phyloP scores from a whole-genome alignment of 2,888 invertebrate genomes.

The Lutraria lutraria region DNA sequence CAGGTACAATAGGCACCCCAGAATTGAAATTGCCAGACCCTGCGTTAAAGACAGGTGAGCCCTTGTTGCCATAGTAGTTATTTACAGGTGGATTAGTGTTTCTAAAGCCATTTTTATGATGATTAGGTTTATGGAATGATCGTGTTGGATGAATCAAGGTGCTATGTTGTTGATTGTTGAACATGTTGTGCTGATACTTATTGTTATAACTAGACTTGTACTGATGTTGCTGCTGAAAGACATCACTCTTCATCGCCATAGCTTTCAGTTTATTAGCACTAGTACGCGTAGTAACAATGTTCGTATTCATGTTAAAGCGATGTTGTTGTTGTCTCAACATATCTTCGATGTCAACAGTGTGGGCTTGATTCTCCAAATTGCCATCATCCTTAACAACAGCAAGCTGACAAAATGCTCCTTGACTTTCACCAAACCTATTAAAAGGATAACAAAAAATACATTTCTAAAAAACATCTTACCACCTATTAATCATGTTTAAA shows the following conservation, averaged over 20 bases:
- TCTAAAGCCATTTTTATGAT: conserved; percentile 36
- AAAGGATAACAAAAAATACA: background rate
- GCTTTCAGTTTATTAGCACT: conserved; percentile 69
- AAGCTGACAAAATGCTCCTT: conserved; percentile 80
- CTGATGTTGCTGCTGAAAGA: conserved; percentile 61
- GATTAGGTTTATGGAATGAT: conserved; percentile 68
- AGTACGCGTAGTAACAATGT: conserved; percentile 75
- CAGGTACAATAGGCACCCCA: conserved; percentile 10
- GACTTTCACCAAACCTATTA: conserved; percentile 82
- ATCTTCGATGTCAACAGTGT: conserved; percentile 78
- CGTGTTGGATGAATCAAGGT: conserved; percentile 37
- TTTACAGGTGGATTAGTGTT: conserved; percentile 12
- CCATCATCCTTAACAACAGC: conserved; percentile 78
- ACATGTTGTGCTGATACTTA: conserved; percentile 71
- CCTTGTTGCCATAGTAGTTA: conserved; percentile 35
- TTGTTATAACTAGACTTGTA: conserved; percentile 48
- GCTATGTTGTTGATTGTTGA: conserved; percentile 64
- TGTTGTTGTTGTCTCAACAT: conserved; percentile 73
- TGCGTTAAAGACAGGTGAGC: conserved; percentile 42
- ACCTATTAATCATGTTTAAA: background rate
- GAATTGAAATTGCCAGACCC: conserved; percentile 45
- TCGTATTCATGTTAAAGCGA: conserved; percentile 68
- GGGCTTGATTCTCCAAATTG: conserved; percentile 77
- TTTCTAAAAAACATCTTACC: background rate
- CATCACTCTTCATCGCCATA: conserved; percentile 70